Conservation (phyloP, 2,113 vertebrate species). For the Bathybates hornii region DNA sequence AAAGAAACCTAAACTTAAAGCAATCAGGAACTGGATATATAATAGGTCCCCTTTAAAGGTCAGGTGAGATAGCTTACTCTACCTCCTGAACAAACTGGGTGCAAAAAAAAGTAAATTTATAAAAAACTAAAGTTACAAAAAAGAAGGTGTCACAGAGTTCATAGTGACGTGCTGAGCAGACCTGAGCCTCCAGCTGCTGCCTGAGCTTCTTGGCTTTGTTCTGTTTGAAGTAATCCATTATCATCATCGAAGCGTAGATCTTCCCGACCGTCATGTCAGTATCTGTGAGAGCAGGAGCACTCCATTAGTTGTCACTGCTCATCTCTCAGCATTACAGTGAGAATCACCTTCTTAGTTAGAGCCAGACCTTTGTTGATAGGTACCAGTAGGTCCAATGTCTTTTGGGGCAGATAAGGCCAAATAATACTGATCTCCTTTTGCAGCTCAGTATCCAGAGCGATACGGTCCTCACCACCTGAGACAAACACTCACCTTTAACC, state of each 20-base stretch:
- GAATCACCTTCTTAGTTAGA: not conserved
- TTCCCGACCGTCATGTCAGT: constrained; percentile 97
- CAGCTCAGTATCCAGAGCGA: constrained; percentile 86
- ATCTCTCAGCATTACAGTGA: not conserved
- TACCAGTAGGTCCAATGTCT: constrained; percentile 91
- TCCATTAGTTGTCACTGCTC: not conserved
- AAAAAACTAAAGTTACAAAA: not conserved
- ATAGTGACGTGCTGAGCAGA: constrained; percentile 38
- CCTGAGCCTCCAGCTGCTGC: constrained; percentile 92
- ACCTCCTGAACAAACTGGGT: not conserved
- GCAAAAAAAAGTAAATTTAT: not conserved
- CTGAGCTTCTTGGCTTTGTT: constrained; percentile 96
- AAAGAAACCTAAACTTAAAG: not conserved
- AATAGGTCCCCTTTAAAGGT: not conserved
- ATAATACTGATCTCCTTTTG: constrained; percentile 96
- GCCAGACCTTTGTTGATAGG: constrained; percentile 94
- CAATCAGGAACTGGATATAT: not conserved
- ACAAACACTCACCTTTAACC: not conserved
- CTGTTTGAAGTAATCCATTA: constrained; percentile 99
- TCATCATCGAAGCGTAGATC: constrained; percentile 99
- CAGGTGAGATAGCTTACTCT: not conserved
- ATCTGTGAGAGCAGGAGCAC: constrained; percentile 67
- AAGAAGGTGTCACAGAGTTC: not conserved
- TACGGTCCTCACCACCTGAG: constrained; percentile 90
- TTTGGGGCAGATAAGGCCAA: constrained; percentile 97